Evolutionary conservation across 2,113 vertebrate genomes (phyloP), one percentile per base, ranked within the genome.

Genomic region (Sorex fumeus): DNA sequence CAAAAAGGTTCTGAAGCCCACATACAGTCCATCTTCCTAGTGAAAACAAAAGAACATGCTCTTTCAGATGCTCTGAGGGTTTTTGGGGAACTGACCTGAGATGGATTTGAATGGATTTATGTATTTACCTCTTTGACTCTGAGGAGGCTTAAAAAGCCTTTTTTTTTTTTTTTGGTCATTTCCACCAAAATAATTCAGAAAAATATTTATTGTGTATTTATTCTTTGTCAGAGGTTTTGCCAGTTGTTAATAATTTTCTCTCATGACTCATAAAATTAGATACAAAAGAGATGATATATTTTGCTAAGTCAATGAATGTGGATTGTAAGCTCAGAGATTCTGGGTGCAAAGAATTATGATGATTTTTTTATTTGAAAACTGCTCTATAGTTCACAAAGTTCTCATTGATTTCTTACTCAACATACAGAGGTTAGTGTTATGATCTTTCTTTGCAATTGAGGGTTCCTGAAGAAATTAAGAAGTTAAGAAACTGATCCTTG

Each of bases 231-330:
- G 27, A 40, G 15, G 0, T 77, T 88, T 77, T 86, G 60, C 36
- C 27, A 64, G 23, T 6, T 64, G 62, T 5, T 21, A 64, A 10
- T 64, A 64, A 5, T 60, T 64, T 64, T 64, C 21, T 28, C 23
- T 84, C 34, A 71, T 57, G 47, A 90, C 50, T 71, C 18, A 76
- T 53, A 77, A 30, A 92, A 71, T 81, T 92, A 84, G 53, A 19
- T 78, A 32, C 67, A 32, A 16, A 62, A 57, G 70, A 93, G 36
- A 60, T 74, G n/a, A 23, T 21, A 7, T 60, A 3, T 21, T 62
- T 62, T 60, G 32, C 34, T 66, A 70, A 45, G 76, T 85, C 66
- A 90, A 4, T 83, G 34, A 60, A 64, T 53, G 36, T 23, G 15
- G 12, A 32, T 45, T 76, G 34, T 25, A 40, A 81, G 13, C 34